Conservation (phyloP, 1,140 invertebrate genomes). For the Euura saliciscinereae region DNA sequence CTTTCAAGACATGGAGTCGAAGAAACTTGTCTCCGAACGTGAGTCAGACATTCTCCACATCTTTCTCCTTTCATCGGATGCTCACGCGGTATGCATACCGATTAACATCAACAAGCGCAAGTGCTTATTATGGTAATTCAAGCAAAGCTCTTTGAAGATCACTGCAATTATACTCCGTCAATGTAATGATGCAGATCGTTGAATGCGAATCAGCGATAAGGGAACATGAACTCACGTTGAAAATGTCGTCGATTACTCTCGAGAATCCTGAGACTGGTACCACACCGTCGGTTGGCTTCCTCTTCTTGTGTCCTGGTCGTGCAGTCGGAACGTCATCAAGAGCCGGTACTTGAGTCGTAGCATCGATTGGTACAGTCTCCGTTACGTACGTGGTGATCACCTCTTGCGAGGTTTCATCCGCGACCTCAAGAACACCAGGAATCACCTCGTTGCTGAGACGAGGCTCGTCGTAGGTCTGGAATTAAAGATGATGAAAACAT, state of each 20-base stretch:
- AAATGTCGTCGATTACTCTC: slow-evolving; percentile 7
- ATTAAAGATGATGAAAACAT: not conserved
- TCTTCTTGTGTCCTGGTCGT: not conserved
- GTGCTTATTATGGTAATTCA: too few species aligned
- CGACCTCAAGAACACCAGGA: not conserved
- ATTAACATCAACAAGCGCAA: too few species aligned
- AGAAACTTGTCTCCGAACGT: too few species aligned
- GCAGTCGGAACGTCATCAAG: slow-evolving; percentile 8
- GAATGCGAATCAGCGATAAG: not conserved
- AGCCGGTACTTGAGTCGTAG: not conserved
- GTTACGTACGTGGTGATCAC: not conserved
- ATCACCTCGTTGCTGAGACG: slow-evolving; percentile 11
- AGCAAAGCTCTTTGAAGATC: too few species aligned
- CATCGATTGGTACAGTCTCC: not conserved
- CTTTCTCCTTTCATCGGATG: too few species aligned
- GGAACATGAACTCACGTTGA: slow-evolving; percentile 7
- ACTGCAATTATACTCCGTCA: too few species aligned
- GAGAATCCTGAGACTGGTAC: not conserved
- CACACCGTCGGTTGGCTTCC: not conserved
- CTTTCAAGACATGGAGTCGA: too few species aligned
- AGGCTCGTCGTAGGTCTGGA: not conserved
- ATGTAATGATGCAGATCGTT: too few species aligned
- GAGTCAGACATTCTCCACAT: too few species aligned
- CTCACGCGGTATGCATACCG: too few species aligned
- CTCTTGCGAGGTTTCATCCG: not conserved